Percentiles rank a stretch among this genome's conserved stretches.
Evolutionary conservation across 35 echinoderm and acorn worm genomes (phyloP).

Genomic region (Holothuria glaberrima): DNA sequence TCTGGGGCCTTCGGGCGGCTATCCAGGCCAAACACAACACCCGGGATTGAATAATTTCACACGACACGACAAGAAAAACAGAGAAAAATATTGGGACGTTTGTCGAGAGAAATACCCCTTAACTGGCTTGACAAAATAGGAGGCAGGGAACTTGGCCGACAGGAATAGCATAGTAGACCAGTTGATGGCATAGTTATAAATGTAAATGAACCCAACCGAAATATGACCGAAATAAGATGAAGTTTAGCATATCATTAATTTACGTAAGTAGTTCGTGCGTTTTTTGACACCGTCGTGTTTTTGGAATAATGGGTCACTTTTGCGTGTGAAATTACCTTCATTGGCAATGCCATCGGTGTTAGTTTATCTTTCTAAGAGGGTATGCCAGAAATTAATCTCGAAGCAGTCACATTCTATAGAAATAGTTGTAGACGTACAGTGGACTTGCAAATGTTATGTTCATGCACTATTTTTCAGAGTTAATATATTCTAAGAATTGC

Average conservation of each 20-base stretch:
- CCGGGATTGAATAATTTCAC: slow-evolving; percentile 20
- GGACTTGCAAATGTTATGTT: too few species aligned
- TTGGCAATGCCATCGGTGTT: too few species aligned
- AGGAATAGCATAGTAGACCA: slow-evolving; percentile 22
- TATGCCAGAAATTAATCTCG: too few species aligned
- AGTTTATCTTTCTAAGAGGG: too few species aligned
- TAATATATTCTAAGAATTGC: too few species aligned
- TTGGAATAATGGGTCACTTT: slow-evolving; percentile 29
- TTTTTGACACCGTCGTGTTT: slow-evolving; percentile 17
- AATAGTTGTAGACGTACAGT: too few species aligned
- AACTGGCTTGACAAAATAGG: background rate
- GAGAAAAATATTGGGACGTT: background rate
- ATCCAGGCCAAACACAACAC: slow-evolving; percentile 44
- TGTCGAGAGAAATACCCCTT: background rate
- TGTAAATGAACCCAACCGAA: slow-evolving; percentile 35
- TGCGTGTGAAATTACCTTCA: slow-evolving; percentile 2
- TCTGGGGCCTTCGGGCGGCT: slow-evolving; percentile 40
- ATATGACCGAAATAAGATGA: background rate
- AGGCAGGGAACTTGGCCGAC: background rate
- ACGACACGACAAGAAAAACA: slow-evolving; percentile 4
- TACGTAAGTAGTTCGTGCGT: background rate
- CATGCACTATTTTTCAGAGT: too few species aligned
- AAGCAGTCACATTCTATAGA: too few species aligned
- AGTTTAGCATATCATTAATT: slow-evolving; percentile 48
- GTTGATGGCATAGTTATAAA: slow-evolving; percentile 33